Percentiles rank a stretch among this genome's conserved stretches.
These are phyloP conservation scores for Cuniculus paca DNA, from an alignment of 2,797 vertebrate species.

Conservation along the genomic window DNA sequence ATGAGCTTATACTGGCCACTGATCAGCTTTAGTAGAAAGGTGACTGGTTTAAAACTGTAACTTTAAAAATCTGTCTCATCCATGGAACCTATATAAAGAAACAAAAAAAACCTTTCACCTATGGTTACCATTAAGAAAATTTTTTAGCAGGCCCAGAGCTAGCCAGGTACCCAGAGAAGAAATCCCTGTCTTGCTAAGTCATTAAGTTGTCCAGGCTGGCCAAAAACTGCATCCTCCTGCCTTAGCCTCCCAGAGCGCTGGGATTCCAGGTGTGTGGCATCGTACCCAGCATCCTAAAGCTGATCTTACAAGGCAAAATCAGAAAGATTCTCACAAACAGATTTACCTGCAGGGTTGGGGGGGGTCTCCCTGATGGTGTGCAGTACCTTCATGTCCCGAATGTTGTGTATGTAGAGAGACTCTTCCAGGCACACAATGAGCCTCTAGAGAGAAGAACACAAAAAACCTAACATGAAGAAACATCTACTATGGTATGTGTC, in stretches of 20 bases:
- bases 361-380: conserved; percentile 99
- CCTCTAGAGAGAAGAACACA: conserved; percentile 89
- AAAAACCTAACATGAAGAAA: neutral
- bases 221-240: neutral
- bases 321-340: neutral
- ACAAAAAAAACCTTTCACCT: neutral
- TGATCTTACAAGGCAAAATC: neutral
- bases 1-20: neutral
- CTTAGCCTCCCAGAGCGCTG: neutral
- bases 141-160: neutral
- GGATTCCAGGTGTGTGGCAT: neutral
- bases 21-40: neutral
- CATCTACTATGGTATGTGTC: accelerated
- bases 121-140: neutral
- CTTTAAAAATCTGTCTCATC: neutral
- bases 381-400: conserved; percentile 99
- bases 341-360: conserved; percentile 96
- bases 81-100: neutral
- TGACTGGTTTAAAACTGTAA: neutral
- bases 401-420: conserved; percentile 99
- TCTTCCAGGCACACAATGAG: conserved; percentile 99
- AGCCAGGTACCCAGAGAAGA: neutral
- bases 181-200: neutral
- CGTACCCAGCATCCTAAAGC: neutral
- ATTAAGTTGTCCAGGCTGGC: neutral